Conservation (phyloP, 92 coral and sea anemone genomes). For the Desmophyllum pertusum region DNA sequence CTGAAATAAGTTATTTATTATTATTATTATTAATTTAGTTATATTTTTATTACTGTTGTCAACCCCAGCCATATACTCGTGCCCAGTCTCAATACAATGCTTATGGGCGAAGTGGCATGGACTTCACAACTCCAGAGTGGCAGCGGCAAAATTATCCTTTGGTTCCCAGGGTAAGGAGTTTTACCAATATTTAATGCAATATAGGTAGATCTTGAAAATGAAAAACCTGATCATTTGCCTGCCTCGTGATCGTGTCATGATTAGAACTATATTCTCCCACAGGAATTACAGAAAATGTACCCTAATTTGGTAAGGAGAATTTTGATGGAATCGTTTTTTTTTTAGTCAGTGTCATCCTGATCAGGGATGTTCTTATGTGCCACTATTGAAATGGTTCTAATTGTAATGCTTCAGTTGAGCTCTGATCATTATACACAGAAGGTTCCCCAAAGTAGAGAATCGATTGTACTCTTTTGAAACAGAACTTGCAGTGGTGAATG, state of each 20-base stretch:
- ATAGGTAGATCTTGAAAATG: background rate
- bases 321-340: too few species aligned
- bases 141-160: constrained; percentile 22
- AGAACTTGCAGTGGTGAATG: too few species aligned
- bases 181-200: background rate
- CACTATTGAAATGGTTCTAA: too few species aligned
- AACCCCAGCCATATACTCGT: constrained; percentile 1
- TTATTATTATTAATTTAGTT: background rate
- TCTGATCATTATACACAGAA: too few species aligned
- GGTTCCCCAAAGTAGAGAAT: too few species aligned
- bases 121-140: constrained; percentile 31
- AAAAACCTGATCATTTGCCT: background rate
- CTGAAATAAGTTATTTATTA: background rate
- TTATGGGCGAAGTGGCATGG: constrained; percentile 7
- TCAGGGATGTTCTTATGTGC: too few species aligned
- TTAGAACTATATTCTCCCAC: too few species aligned
- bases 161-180: constrained; percentile 27
- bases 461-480: too few species aligned
- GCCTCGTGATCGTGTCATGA: background rate
- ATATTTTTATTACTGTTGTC: background rate
- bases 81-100: constrained; percentile 19
- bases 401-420: too few species aligned
- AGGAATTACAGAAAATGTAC: too few species aligned
- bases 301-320: too few species aligned
- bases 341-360: too few species aligned